Base-by-base conservation (phyloP, 2,113 vertebrate genomes). In the Glareola pratincola region DNA sequence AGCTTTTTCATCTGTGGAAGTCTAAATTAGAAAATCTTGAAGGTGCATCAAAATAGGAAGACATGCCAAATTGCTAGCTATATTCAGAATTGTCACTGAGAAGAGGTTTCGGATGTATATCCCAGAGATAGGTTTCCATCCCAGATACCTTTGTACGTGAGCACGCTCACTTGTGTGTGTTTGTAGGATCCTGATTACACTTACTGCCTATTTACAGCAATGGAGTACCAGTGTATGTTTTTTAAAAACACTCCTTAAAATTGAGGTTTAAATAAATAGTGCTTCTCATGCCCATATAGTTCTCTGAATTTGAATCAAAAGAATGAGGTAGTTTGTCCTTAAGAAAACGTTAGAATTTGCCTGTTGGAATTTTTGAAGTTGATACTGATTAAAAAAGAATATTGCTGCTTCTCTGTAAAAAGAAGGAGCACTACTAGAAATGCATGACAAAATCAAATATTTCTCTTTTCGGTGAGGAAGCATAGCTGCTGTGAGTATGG, bases 91-190 rank as follows among this genome's bases (percentile, higher is more conserved):
- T 27, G 8, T 71, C 10, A 1, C 24, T 81, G n/a, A 23, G 76
- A 56, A 43, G 34, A 56, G 5, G 5, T 62, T 93, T 80, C 36
- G 15, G 12, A 34, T 74, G 12, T 67, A 10, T 94, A n/a, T 74
- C 66, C 29, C n/a, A 54, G 68, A 59, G 37, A 10, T 1, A 43
- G 51, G 59, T 48, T 71, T 72, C 47, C 67, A 1, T n/a, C 37
- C 37, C 47, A 51, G 12, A 7, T 73, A 41, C 8, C 37, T 34
- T 12, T 72, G 10, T 78, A 21, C 8, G 23, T 64, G 9, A n/a
- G 50, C 2, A 3, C 36, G 16, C 5, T 3, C 0, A 0, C 41
- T 56, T 19, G 3, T 39, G 19, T 43, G 10, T 36, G 19, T 89
- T 15, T 71, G 19, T 83, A 64, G 57, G 34, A 64, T 80, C 24